Percentiles rank a stretch among this genome's conserved stretches.
phyloP scores from a whole-genome alignment of 2,797 vertebrate genomes.

The Scarus forsteni region DNA sequence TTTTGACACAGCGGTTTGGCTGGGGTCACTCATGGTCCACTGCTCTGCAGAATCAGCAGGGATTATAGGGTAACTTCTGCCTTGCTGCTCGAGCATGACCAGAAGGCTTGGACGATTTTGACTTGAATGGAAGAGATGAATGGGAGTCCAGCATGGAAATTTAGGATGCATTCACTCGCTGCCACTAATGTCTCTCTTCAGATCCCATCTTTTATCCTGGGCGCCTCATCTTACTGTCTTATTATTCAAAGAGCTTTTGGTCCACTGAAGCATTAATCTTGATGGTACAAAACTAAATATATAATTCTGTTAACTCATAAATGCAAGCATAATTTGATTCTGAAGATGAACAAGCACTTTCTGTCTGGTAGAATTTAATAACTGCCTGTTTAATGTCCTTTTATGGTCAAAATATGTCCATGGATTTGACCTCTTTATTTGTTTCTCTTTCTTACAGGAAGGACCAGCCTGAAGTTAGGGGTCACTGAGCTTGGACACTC shows the following conservation, averaged over 20 bases:
- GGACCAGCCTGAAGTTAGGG: constrained; percentile 62
- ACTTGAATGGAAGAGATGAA: constrained; percentile 71
- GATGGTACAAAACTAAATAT: constrained; percentile 11
- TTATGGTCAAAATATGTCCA: constrained; percentile 61
- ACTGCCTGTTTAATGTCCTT: constrained; percentile 45
- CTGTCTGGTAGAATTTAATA: constrained; percentile 17
- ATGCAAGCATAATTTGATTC: constrained; percentile 28
- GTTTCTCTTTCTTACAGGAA: constrained; percentile 75
- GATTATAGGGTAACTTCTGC: constrained; percentile 78
- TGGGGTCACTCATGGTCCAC: constrained; percentile 57
- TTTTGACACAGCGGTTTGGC: constrained; percentile 44
- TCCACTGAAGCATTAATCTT: constrained; percentile 49
- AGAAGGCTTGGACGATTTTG: constrained; percentile 65
- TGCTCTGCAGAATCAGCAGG: constrained; percentile 52
- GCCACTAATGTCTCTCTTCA: constrained; percentile 75
- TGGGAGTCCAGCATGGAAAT: constrained; percentile 70
- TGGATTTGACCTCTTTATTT: constrained; percentile 67
- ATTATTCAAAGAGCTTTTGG: constrained; percentile 55
- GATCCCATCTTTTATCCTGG: constrained; percentile 65
- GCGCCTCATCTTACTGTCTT: constrained; percentile 50
- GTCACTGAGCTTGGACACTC: constrained; percentile 64
- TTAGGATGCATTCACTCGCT: constrained; percentile 69
- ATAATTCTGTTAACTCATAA: constrained; percentile 27
- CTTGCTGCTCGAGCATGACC: constrained; percentile 69
- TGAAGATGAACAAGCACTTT: constrained; percentile 24